Conservation (phyloP, 2,113 vertebrate species). For the Catharus bicknelli region DNA sequence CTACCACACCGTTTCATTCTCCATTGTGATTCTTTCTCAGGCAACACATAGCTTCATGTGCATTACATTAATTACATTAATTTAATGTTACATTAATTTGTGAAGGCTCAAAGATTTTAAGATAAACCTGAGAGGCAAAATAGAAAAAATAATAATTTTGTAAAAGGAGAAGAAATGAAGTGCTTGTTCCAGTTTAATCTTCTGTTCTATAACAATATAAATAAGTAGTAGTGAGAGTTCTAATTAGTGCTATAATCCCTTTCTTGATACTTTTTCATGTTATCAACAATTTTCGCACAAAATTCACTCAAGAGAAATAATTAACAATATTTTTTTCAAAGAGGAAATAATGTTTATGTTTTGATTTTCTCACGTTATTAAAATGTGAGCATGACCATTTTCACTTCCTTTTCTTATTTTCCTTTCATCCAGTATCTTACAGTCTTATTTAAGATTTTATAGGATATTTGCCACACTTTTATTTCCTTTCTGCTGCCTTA, state of each 20-base stretch:
- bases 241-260: not conserved
- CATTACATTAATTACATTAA: not conserved
- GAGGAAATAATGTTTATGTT: not conserved
- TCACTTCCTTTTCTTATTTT: not conserved
- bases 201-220: not conserved
- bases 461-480: not conserved
- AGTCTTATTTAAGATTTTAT: not conserved
- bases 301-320: not conserved
- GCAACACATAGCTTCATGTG: not conserved
- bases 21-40: not conserved
- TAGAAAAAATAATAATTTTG: not conserved
- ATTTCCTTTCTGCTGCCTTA: not conserved
- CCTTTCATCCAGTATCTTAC: not conserved
- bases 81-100: not conserved
- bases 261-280: not conserved
- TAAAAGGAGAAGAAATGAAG: not conserved
- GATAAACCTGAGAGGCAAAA: not conserved
- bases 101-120: not conserved
- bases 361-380: not conserved
- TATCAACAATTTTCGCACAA: not conserved
- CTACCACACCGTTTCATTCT: not conserved
- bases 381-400: accelerated
- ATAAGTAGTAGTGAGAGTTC: not conserved
- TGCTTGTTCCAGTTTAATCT: not conserved
- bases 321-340: not conserved